Percentiles rank a stretch among this genome's conserved stretches.
phyloP scores from a whole-genome alignment of 2,888 invertebrate genomes.

The Temnothorax unifasciatus region DNA sequence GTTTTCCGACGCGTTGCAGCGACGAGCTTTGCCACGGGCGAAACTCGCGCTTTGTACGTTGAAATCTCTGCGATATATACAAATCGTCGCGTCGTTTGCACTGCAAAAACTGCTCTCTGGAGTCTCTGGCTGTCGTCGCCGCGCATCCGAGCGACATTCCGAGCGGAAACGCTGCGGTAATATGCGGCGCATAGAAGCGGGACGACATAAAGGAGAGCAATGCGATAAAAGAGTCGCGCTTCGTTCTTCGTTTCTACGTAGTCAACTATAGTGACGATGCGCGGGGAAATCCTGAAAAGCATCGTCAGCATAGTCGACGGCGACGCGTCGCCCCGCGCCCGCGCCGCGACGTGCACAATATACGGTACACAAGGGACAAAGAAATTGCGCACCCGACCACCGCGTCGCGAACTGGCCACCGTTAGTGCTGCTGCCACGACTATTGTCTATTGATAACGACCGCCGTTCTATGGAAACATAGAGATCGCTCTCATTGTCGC shows the following conservation, averaged over 20 bases:
- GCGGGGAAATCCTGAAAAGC: constrained; percentile 49
- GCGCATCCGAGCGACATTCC: constrained; percentile 32
- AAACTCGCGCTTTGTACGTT: constrained; percentile 3
- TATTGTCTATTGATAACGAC: constrained; percentile 69
- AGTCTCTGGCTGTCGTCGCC: neutral
- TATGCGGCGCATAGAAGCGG: constrained; percentile 16
- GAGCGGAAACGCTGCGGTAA: constrained; percentile 65
- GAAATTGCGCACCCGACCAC: constrained; percentile 33
- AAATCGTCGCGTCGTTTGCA: constrained; percentile 44
- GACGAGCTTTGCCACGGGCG: neutral
- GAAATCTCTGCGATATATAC: constrained; percentile 9
- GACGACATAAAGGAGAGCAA: constrained; percentile 36
- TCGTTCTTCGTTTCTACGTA: constrained; percentile 30
- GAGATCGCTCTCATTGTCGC: constrained; percentile 63
- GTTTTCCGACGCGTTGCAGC: neutral
- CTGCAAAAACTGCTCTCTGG: constrained; percentile 10
- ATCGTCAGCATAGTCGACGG: constrained; percentile 24
- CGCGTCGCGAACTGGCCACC: neutral
- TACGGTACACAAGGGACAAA: constrained; percentile 46
- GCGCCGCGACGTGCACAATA: constrained; percentile 8
- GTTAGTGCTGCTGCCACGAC: neutral
- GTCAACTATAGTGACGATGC: constrained; percentile 7
- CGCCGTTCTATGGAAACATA: constrained; percentile 52
- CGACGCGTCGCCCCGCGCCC: constrained; percentile 7
- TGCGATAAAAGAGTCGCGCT: constrained; percentile 41